A percentile compares a stretch with the other conserved stretches of the same genome.
Evolutionary conservation across 2,113 vertebrate species (phyloP).

Genomic region (Dipodomys spectabilis): DNA sequence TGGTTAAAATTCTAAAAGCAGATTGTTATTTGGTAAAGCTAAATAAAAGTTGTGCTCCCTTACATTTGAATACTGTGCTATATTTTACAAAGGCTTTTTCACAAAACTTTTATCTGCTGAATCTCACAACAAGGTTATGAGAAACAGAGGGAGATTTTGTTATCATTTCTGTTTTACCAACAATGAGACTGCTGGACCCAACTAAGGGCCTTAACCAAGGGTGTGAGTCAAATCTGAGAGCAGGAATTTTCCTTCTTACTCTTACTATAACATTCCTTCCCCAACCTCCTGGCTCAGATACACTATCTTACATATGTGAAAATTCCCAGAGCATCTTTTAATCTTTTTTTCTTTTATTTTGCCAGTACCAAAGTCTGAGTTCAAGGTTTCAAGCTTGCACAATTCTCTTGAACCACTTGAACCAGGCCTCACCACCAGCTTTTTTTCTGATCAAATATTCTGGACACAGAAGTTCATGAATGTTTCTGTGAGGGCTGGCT

Average conservation of each 20-base stretch:
- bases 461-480: too few species aligned
- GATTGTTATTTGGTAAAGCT: constrained; percentile 29
- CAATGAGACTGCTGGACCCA: neutral
- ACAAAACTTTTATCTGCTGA: neutral
- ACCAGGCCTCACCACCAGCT: too few species aligned
- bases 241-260: neutral
- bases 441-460: too few species aligned
- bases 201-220: too few species aligned
- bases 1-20: constrained; percentile 51
- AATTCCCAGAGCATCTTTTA: too few species aligned
- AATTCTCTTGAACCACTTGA: too few species aligned
- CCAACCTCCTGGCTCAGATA: neutral
- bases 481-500: too few species aligned
- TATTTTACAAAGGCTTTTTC: constrained; percentile 20
- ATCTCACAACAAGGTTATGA: neutral
- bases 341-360: too few species aligned
- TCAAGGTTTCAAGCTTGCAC: too few species aligned
- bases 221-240: neutral
- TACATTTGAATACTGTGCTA: neutral
- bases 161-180: neutral
- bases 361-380: too few species aligned
- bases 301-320: neutral
- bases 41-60: constrained; percentile 11
- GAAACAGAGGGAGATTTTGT: constrained; percentile 13
- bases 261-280: neutral